Base-by-base conservation (phyloP, 2,797 vertebrate genomes). In the Arnoldichthys spilopterus region DNA sequence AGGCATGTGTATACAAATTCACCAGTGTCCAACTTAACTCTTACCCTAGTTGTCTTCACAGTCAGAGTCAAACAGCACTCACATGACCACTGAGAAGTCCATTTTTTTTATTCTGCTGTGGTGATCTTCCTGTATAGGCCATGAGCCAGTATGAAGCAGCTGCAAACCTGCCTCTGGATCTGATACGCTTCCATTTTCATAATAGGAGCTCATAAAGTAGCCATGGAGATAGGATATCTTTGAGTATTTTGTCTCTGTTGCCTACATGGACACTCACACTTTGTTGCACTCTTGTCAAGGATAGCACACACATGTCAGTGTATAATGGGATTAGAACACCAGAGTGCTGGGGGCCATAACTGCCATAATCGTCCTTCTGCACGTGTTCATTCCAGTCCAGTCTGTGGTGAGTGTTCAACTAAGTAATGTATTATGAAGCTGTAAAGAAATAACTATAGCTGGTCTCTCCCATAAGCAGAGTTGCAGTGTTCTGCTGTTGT, bases 111-210 rank as follows among this genome's bases (percentile, higher is more conserved):
- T 58, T 58, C 22, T 2, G 16, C 53, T 1, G 53, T 58, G 24
- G n/a, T 28, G 24, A 58, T 58, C 22, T 3, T 58, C 9, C 24
- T 24, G 24, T 59, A 4, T 59, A 30, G 26, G 22, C 22, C 24
- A 26, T 24, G 4, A 47, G 32, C 18, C 22, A 22, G 11, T 3
- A 56, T 59, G 26, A 32, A 63, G 2, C 16, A 15, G 1, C n/a
- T 28, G 9, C 20, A 54, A 18, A 51, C 51, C 28, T 15, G 30
- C 30, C n/a, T 63, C 24, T 40, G 18, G 1, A 53, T 74, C 64
- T 47, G 80, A 82, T 77, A 62, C 2, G 53, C 32, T 51, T 78
- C 45, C 56, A 82, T 85, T 82, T 82, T 77, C 79, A 80, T 82
- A 83, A 79, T 34, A 77, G 68, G 63, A 15, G 59, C 32, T 71